These are phyloP conservation scores for Saccostrea glomerata DNA, from an alignment of 1,140 invertebrate species.

Conservation along the genomic window DNA sequence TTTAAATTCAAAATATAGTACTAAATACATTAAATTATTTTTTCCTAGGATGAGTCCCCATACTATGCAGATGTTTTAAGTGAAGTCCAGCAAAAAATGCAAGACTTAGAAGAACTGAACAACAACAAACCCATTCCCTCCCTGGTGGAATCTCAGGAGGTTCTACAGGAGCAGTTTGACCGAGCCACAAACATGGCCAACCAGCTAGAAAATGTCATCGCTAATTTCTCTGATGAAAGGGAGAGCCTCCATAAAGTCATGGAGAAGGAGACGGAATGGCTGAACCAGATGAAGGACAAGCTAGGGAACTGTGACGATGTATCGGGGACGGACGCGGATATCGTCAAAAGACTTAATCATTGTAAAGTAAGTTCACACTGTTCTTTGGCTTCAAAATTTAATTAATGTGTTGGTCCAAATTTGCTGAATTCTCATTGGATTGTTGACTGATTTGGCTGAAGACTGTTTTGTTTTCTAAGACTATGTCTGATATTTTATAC, in stretches of 20 bases:
- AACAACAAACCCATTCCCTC: conserved; percentile 85
- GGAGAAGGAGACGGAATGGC: conserved; percentile 73
- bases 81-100: conserved; percentile 88
- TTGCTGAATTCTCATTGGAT: too few species aligned
- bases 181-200: conserved; percentile 87
- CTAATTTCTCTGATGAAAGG: conserved; percentile 78
- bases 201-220: conserved; percentile 87
- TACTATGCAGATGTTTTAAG: conserved; percentile 87
- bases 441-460: too few species aligned
- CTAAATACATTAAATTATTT: not conserved
- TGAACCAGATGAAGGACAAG: conserved; percentile 82
- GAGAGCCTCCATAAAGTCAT: conserved; percentile 70
- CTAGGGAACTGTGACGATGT: conserved; percentile 95
- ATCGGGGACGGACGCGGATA: conserved; percentile 90
- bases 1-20: too few species aligned
- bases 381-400: too few species aligned
- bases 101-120: conserved; percentile 90
- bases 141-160: conserved; percentile 84
- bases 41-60: conserved; percentile 87
- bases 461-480: too few species aligned
- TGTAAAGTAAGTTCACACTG: conserved; percentile 68
- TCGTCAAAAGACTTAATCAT: conserved; percentile 85
- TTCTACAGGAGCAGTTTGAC: conserved; percentile 89
- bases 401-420: too few species aligned
- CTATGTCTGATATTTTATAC: too few species aligned